Evolutionary conservation across 2,113 vertebrate species (phyloP), one percentile per base, ranked within the genome.

Genomic region (Hippocampus guttulatus): DNA sequence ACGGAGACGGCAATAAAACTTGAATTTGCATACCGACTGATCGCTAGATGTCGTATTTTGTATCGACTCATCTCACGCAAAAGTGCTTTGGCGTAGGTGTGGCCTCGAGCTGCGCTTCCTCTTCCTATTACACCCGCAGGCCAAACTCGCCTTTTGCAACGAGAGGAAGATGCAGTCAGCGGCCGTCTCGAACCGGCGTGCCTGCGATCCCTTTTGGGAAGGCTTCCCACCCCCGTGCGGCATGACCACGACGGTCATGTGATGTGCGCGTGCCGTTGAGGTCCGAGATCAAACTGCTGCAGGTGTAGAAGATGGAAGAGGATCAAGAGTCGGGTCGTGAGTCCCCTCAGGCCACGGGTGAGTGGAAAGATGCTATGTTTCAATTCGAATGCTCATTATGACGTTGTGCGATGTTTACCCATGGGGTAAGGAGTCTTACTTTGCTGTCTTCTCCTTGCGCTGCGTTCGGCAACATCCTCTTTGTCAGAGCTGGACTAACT

Each of bases 51-150:
- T 58, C 12, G 12, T 27, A 18, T 61, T 61, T 38, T 18, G 58
- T 30, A 61, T 33, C 58, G 8, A 33, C 58, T 61, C 5, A 61
- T 61, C 58, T 61, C 14, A 33, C 18, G 20, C 58, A 8, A 27
- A 61, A 61, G 58, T 15, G 55, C 9, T 27, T 38, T 12, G 0
- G 16, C 1, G 75, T 89, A 88, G 91, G 92, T 88, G 90, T 87
- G 87, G 87, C 82, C 69, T 82, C 38, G 20, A 79, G 71, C 77
- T 25, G 80, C 82, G 90, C 92, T 92, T 93, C 92, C 92, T 92
- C 90, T 89, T 89, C 79, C 74, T 55, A 68, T 74, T 84, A 71
- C 87, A 88, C 84, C 69, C 71, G 67, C 70, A 88, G 78, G 85
- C 82, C 87, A 89, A 87, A 85, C 87, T 84, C 70, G 81, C 81